phyloP scores from a whole-genome alignment of 2,888 invertebrate genomes.

The Polydesmus complanatus region DNA sequence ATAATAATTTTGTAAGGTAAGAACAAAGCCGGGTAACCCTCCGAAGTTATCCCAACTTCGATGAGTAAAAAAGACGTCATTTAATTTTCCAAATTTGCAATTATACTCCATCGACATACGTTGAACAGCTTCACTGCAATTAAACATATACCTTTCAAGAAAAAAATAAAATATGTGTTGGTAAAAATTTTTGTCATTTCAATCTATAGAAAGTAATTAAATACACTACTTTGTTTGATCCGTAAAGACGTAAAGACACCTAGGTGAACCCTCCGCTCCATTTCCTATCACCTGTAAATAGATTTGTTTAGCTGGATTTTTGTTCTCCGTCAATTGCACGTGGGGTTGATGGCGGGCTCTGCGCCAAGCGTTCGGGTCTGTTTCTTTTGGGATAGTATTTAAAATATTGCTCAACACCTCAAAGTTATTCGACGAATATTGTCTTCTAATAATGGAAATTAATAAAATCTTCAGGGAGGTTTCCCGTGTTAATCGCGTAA shows the following conservation, averaged over 20 bases:
- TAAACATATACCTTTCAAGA: conserved; percentile 81
- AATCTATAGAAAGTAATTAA: no score
- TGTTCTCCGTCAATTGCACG: neutral
- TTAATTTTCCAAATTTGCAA: conserved; percentile 59
- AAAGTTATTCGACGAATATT: no score
- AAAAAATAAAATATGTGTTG: no score
- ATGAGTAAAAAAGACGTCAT: conserved; percentile 76
- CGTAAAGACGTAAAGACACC: conserved; percentile 61
- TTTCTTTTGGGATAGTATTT: conserved; percentile 42
- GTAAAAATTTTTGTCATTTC: no score
- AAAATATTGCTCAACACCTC: no score
- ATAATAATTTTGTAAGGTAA: conserved; percentile 81
- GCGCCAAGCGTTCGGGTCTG: neutral
- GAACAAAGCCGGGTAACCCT: conserved; percentile 68
- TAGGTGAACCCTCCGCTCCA: conserved; percentile 60
- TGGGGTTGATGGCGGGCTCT: neutral
- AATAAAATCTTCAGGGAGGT: no score
- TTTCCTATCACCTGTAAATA: conserved; percentile 57
- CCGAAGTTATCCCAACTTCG: conserved; percentile 73
- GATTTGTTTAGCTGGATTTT: conserved; percentile 12
- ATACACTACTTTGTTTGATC: conserved; percentile 68
- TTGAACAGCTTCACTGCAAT: conserved; percentile 88
- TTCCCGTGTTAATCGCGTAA: no score
- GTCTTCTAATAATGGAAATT: no score
- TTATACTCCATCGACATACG: conserved; percentile 73